Evolutionary conservation across 2,888 invertebrate species (phyloP), one percentile per base, ranked within the genome.

Genomic region (Polyommatus iphigenia): DNA sequence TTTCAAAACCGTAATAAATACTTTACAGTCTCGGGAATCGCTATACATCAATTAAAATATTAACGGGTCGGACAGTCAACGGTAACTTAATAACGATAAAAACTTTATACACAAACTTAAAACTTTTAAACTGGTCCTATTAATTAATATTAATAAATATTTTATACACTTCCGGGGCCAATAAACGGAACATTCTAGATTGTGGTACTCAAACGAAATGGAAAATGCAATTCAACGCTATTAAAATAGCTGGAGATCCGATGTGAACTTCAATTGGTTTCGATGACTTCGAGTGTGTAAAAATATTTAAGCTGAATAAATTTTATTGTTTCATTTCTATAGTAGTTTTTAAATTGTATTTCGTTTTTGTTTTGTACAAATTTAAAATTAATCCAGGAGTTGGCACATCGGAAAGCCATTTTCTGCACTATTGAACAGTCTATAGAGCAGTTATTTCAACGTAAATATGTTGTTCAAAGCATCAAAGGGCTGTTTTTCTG

Each of bases 221-320:
- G 50, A 24, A 24, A 75, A 32, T 20, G 29, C 50, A 75, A 29
- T 54, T 50, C 24, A 75, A 75, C 54, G 75, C 32, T 75, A 75
- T 75, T 75, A 75, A 75, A 75, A 50, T 75, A 75, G 50, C 75
- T 54, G 36, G 41, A 67, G 41, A 75, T 75, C 54, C 24, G 6
- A 24, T n/a, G 75, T 7, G 50, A 46, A 24, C 50, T 54, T 29
- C 75, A 54, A 50, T 75, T 50, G 50, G 54, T 1, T 24, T 75
- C 54, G 29, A 75, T 75, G 50, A 54, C 75, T 50, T 29, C 75
- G 54, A 75, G 41, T 73, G 20, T 41, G 20, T 72, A 36, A 32
- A 54, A 54, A 8, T 36, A n/a, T 36, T 71, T 36, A 71, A 71
- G n/a, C 36, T 36, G 71, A 71, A 71, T 32, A 32, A 29, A 71